Evolutionary conservation across 2,888 invertebrate species (phyloP), one percentile per base, ranked within the genome.

Genomic region (Phlogophora meticulosa): DNA sequence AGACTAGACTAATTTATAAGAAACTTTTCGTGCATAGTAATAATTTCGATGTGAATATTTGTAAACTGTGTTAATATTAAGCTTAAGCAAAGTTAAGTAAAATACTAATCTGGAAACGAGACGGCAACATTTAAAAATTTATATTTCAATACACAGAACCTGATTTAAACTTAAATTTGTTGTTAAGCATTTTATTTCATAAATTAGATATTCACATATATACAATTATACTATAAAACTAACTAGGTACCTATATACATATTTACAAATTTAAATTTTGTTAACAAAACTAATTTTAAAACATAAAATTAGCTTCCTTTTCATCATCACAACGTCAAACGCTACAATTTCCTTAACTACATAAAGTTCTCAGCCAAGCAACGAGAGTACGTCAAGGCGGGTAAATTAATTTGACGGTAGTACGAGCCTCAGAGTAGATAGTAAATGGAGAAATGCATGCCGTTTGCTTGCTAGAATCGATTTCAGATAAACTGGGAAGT

Each of bases 401-500:
- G 22, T 55, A 55, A 81, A 74, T 74, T 63, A 78, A 78, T 78
- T 78, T 55, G 13, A n/a, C 34, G n/a, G 24, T 38, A 11, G 40
- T 17, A 17, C 15, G 13, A 11, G 38, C 7, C 76, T 40, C 22
- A 10, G 74, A 73, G 15, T 9, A 46, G 1, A 4, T 22, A 63
- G 24, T 5, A 24, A 32, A 36, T 53, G 74, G 34, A 73, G n/a
- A 22, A 42, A 22, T 55, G 10, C 0, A n/a, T n/a, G n/a, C 11
- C 13, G 32, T 20, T 13, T 11, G 32, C 43, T 20, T 28, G 4
- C 28, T 28, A 28, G 28, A 28, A 2, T 28, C 28, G 5, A 5
- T 28, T 5, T 28, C 2, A 28, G 4, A 28, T 5, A 28, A 28
- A 28, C 5, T 28, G 5, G 28, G 28, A 28, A 28, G 5, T 28